Evolutionary conservation across 2,888 invertebrate genomes (phyloP).

Genomic region (Spisula subtruncata): DNA sequence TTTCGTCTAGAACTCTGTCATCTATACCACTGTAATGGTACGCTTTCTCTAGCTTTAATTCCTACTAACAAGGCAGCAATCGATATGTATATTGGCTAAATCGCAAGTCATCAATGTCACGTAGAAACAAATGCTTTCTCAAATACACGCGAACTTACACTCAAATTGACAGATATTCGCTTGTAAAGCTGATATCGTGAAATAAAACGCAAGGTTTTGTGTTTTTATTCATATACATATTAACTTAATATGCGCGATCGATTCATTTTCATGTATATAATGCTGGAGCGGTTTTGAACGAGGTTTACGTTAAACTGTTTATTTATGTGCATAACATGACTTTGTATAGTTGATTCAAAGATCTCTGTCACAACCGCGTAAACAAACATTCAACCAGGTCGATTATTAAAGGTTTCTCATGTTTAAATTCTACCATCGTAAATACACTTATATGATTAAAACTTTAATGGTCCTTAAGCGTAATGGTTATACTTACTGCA

Average conservation of each 20-base stretch:
- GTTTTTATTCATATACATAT: not conserved
- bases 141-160: conserved; percentile 40
- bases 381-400: too few species aligned
- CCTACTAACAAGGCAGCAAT: conserved; percentile 56
- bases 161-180: conserved; percentile 50
- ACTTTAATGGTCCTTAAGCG: too few species aligned
- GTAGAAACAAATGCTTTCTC: not conserved
- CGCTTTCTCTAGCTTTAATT: conserved; percentile 41
- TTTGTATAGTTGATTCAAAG: too few species aligned
- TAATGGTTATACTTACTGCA: too few species aligned
- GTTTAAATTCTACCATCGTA: too few species aligned
- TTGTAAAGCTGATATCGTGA: conserved; percentile 14
- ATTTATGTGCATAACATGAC: too few species aligned
- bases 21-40: conserved; percentile 23
- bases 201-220: conserved; percentile 17
- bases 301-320: too few species aligned
- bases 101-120: conserved; percentile 49
- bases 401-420: too few species aligned
- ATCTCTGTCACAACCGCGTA: too few species aligned
- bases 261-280: not conserved
- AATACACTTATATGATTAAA: too few species aligned
- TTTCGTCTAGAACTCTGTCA: conserved; percentile 26
- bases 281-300: too few species aligned
- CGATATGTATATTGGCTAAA: conserved; percentile 52
- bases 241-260: not conserved